Conservation (phyloP, 2,888 invertebrate species). For the Tenthredo distinguenda region DNA sequence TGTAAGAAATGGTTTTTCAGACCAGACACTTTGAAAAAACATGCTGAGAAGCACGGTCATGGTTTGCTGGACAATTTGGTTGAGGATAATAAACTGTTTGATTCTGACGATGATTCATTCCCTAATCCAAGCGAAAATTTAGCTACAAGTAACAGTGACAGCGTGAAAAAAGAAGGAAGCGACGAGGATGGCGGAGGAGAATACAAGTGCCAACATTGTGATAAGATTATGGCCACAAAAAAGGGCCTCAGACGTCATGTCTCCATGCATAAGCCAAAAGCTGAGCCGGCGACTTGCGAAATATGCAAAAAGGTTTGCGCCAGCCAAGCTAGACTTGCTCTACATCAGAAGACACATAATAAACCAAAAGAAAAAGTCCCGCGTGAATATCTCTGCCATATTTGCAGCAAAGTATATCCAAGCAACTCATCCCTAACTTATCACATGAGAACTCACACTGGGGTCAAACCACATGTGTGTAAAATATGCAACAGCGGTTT, state of each 20-base stretch:
- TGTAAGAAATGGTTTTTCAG: slow-evolving; percentile 76
- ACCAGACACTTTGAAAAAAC: slow-evolving; percentile 75
- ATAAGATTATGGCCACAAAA: slow-evolving; percentile 75
- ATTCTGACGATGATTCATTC: slow-evolving; percentile 72
- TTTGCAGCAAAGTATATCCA: slow-evolving; percentile 76
- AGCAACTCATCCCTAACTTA: slow-evolving; percentile 76
- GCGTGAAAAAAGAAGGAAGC: slow-evolving; percentile 57
- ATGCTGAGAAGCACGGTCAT: slow-evolving; percentile 75
- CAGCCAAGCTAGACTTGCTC: slow-evolving; percentile 73
- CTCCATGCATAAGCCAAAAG: slow-evolving; percentile 75
- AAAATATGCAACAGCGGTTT: slow-evolving; percentile 76
- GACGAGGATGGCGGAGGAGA: slow-evolving; percentile 66
- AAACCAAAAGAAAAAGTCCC: slow-evolving; percentile 76
- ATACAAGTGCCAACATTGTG: slow-evolving; percentile 76
- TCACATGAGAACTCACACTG: slow-evolving; percentile 76
- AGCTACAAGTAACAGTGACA: slow-evolving; percentile 23
- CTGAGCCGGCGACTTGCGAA: slow-evolving; percentile 75
- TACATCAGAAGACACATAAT: slow-evolving; percentile 75
- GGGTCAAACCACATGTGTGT: slow-evolving; percentile 75
- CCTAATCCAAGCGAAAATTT: slow-evolving; percentile 55
- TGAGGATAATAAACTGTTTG: slow-evolving; percentile 74
- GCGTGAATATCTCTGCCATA: slow-evolving; percentile 75
- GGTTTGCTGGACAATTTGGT: slow-evolving; percentile 74
- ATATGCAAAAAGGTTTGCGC: slow-evolving; percentile 76
- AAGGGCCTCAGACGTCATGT: slow-evolving; percentile 76